Base-by-base conservation (phyloP, 2,888 invertebrate species). In the Microctonus aethiopoides region DNA sequence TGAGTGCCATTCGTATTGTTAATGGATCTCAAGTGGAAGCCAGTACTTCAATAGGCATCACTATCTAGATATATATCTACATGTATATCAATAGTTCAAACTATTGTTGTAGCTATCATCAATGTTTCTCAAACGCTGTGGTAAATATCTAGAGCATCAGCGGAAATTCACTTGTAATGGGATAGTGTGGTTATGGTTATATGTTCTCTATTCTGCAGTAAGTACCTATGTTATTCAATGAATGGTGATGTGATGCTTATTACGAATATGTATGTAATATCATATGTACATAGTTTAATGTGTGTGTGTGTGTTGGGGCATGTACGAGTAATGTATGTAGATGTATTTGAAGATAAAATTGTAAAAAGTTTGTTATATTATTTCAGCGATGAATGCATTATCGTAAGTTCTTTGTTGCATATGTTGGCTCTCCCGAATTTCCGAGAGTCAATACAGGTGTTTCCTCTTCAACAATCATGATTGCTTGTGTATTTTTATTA, bases 311-410 rank as follows among this genome's bases (percentile, higher is more conserved):
- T n/a, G n/a, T n/a, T n/a, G n/a, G n/a, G n/a, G n/a, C n/a, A n/a
- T n/a, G n/a, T n/a, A n/a, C n/a, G n/a, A n/a, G n/a, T n/a, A n/a
- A n/a, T n/a, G n/a, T n/a, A n/a, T n/a, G n/a, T n/a, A n/a, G n/a
- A n/a, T n/a, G n/a, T n/a, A n/a, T n/a, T n/a, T n/a, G 66, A 62
- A 57, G 70, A 54, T 59, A 63, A 67, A 70, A 68, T 72, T 71
- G 62, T 56, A 46, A 52, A 24, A 57, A 7, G 46, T 16, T 67
- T 62, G 41, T 70, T 65, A 57, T 65, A 57, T 34, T 39, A 29
- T 29, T 29, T 4, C 16, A 16, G 41, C 66, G 68, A 71, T 70
- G 70, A 72, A 68, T 72, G 72, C 68, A 68, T 70, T 67, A 72
- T 34, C 32, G 3, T 41, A 16, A 51, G 29, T 22, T 46, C 22